Evolutionary conservation across 2,888 invertebrate species (phyloP).

Genomic region (Spicauda simplicius): DNA sequence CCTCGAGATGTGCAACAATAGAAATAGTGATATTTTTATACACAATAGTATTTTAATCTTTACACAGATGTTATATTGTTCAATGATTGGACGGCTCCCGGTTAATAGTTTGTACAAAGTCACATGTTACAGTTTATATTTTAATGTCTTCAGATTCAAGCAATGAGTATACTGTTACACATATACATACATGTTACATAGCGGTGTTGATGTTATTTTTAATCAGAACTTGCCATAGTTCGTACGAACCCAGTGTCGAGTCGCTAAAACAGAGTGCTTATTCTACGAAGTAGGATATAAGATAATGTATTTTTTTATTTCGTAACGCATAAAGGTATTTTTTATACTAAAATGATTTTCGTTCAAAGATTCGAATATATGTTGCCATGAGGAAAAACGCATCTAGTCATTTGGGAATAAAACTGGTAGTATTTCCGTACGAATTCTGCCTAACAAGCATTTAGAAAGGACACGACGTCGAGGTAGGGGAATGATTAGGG

Average conservation of each 20-base stretch:
- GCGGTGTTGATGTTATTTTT: slow-evolving; percentile 45
- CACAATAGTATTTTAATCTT: slow-evolving; percentile 81
- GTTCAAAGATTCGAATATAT: slow-evolving; percentile 47
- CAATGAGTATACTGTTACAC: slow-evolving; percentile 48
- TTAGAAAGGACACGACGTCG: slow-evolving; percentile 60
- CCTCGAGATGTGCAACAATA: slow-evolving; percentile 55
- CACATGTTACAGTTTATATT: slow-evolving; percentile 48
- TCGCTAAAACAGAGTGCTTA: slow-evolving; percentile 31
- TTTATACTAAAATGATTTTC: slow-evolving; percentile 41
- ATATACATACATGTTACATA: slow-evolving; percentile 46
- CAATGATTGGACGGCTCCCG: slow-evolving; percentile 83
- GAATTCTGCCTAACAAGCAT: slow-evolving; percentile 51
- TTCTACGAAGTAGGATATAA: slow-evolving; percentile 50
- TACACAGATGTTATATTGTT: slow-evolving; percentile 81
- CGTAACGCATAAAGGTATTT: slow-evolving; percentile 37
- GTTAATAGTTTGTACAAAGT: slow-evolving; percentile 71
- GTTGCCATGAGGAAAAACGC: slow-evolving; percentile 70
- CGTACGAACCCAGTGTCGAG: slow-evolving; percentile 53
- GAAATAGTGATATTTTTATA: slow-evolving; percentile 84
- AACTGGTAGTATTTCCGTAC: slow-evolving; percentile 34
- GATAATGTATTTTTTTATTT: slow-evolving; percentile 47
- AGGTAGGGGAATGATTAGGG: slow-evolving; percentile 73
- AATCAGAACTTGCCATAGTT: slow-evolving; percentile 58
- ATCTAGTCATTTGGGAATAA: slow-evolving; percentile 74
- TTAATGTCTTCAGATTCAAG: slow-evolving; percentile 64